Conservation (phyloP, 92 coral and sea anemone species). For the Actinostola sp. region DNA sequence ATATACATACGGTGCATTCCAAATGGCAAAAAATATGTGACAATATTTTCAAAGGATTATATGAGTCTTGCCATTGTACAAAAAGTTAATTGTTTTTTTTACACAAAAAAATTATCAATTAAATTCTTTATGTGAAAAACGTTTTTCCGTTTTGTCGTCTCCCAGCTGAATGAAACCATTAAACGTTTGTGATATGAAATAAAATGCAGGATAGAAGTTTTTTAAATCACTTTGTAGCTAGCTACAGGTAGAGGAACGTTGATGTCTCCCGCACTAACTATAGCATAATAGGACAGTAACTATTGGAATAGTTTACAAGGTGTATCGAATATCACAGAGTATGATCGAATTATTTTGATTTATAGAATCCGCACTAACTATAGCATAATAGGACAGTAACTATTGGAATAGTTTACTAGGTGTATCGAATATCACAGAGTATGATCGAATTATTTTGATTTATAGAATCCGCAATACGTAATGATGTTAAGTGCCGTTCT, state of each 20-base stretch:
- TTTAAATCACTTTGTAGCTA: too few species aligned
- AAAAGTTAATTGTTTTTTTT: conserved; percentile 1
- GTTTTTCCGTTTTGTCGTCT: too few species aligned
- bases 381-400: not conserved
- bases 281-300: not conserved
- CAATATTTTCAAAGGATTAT: not conserved
- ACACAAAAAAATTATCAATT: too few species aligned
- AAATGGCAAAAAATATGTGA: too few species aligned
- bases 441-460: conserved; percentile 15
- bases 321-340: conserved; percentile 1
- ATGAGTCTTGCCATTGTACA: not conserved
- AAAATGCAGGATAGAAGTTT: too few species aligned
- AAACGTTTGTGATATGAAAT: too few species aligned
- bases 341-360: conserved; percentile 1
- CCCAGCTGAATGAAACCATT: too few species aligned
- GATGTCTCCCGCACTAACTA: not conserved
- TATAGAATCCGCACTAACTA: not conserved
- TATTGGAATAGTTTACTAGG: not conserved
- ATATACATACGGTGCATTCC: too few species aligned
- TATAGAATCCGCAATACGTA: conserved; percentile 16
- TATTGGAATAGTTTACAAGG: not conserved
- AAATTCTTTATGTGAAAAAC: not conserved
- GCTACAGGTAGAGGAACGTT: too few species aligned
- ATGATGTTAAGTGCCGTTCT: conserved; percentile 19
- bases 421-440: conserved; percentile 1